Conservation (phyloP, 1,140 invertebrate species). For the Chymomyza costata region DNA sequence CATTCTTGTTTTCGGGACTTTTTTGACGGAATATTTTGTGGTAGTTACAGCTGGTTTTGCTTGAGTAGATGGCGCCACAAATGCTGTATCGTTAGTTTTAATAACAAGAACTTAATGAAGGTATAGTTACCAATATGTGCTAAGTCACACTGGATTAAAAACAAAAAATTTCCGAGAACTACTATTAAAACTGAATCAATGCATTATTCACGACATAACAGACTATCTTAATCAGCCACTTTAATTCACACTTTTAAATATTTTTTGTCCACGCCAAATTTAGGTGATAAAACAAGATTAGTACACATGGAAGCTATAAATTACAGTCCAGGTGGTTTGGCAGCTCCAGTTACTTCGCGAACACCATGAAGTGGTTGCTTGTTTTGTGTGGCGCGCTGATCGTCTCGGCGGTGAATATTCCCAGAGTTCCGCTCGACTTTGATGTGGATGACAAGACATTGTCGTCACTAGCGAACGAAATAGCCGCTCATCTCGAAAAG, state of each 20-base stretch:
- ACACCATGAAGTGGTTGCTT: constrained; percentile 43
- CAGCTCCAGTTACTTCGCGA: constrained; percentile 28
- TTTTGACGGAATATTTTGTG: no score
- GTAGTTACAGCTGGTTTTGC: no score
- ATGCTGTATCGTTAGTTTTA: no score
- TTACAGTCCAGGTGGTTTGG: constrained; percentile 9
- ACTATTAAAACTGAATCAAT: no score
- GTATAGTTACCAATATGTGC: no score
- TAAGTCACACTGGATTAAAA: no score
- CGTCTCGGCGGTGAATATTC: constrained; percentile 46
- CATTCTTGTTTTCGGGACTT: no score
- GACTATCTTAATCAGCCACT: constrained; percentile 20
- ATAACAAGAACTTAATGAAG: no score
- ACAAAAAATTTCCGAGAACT: no score
- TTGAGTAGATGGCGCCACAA: no score
- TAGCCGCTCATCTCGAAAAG: constrained; percentile 47
- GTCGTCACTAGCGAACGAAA: constrained; percentile 56
- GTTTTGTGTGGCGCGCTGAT: constrained; percentile 17
- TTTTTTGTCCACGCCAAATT: no score
- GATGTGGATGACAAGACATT: constrained; percentile 45
- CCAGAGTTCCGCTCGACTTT: constrained; percentile 56
- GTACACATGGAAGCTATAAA: constrained; percentile 52
- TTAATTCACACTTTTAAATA: constrained; percentile 19
- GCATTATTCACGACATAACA: no score
- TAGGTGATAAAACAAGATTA: constrained; percentile 19